Evolutionary conservation across 64 coral and sea anemone species (phyloP), one percentile per base, ranked within the genome.

Genomic region (Platygyra sinensis): DNA sequence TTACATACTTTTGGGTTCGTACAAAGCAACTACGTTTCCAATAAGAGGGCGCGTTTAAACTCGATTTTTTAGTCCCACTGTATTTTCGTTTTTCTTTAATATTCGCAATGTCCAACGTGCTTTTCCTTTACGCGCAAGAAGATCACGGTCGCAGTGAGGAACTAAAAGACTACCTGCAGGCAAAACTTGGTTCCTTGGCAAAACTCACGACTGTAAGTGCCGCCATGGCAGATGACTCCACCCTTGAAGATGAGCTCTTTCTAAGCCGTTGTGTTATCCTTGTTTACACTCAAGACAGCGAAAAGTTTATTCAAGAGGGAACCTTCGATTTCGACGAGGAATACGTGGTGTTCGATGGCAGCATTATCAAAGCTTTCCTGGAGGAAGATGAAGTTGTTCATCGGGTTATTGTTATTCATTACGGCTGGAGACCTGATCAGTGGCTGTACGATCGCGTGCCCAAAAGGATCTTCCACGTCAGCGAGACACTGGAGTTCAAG

Each of bases 331-430:
- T 91, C 22, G 30, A 85, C 32, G 73, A 86, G 0, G 30, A 33
- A 38, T 91, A 27, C 19, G 89, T 91, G 3, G 82, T 73, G 15
- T 91, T 91, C 67, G 89, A 91, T 65, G 89, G 89, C 20, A 77
- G 89, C 30, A 85, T 91, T 32, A 91, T 86, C 3, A 91, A 91
- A 86, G 89, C 89, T 49, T 91, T 75, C 62, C 31, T 91, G 3
- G 62, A 84, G 39, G 69, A 91, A 15, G 89, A 91, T 24, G 30
- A 80, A 52, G 62, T 91, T 12, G 16, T 76, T 27, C 28, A 62
- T 1, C 67, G 89, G 5, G 80, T 91, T 20, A 73, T 91, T 31
- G 80, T 83, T 24, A 79, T 91, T 18, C 73, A 91, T 73, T 75
- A 75, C 39, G 80, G 82, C 0, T 74, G 82, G 67, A 39, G 82